phyloP scores from a whole-genome alignment of 2,888 invertebrate species.

The Sinopyrophorus schimmeli region DNA sequence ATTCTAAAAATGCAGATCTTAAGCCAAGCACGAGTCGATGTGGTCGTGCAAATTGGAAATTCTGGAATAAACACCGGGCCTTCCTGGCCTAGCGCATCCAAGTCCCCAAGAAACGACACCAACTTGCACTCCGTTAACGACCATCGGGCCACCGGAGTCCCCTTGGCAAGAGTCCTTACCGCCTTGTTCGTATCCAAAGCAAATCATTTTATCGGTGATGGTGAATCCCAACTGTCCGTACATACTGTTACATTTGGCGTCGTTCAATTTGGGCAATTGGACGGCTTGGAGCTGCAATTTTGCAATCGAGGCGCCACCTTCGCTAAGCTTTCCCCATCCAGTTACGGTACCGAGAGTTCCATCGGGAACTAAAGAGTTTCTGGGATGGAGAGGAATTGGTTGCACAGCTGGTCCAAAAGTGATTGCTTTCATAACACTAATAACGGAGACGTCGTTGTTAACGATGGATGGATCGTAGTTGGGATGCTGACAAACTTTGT shows the following conservation, averaged over 20 bases:
- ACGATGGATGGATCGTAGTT: background rate
- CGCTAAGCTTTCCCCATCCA: constrained; percentile 1
- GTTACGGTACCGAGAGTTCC: background rate
- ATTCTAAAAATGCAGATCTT: too few relatives aligned
- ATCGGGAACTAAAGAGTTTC: background rate
- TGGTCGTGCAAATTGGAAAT: too few relatives aligned
- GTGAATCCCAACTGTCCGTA: too few relatives aligned
- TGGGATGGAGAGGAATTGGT: background rate
- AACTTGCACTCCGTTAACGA: background rate
- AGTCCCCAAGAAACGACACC: constrained; percentile 4
- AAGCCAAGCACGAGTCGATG: too few relatives aligned
- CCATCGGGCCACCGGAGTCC: constrained; percentile 6
- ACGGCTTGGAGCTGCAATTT: constrained; percentile 2
- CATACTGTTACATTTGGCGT: background rate
- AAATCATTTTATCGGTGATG: too few relatives aligned
- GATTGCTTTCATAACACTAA: background rate
- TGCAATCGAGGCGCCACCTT: background rate
- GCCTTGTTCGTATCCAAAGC: too few relatives aligned
- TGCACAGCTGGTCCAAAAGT: background rate
- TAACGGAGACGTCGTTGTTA: constrained; percentile 6
- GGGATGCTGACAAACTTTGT: constrained; percentile 1
- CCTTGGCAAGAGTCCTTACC: background rate
- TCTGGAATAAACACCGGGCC: background rate
- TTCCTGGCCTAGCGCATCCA: background rate
- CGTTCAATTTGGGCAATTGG: background rate